These are phyloP conservation scores for Struthidea cinerea DNA, from an alignment of 2,113 vertebrate genomes.

Conservation along the genomic window DNA sequence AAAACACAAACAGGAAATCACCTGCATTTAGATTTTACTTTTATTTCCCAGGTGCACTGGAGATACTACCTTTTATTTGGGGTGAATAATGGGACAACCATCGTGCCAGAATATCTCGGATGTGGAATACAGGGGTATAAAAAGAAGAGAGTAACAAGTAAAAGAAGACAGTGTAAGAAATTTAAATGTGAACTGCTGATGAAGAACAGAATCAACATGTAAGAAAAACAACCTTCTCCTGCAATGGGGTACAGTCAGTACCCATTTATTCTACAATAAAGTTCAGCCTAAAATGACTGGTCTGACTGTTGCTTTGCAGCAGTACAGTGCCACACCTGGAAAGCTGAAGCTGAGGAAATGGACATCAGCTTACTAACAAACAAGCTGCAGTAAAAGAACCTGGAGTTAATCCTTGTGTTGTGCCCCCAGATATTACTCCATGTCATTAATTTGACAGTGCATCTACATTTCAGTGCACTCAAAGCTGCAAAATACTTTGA, in stretches of 20 bases:
- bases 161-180: neutral
- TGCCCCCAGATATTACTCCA: neutral
- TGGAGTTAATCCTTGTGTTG: neutral
- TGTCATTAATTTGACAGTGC: neutral
- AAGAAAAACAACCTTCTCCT: neutral
- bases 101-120: neutral
- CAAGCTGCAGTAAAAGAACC: neutral
- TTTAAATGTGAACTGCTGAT: neutral
- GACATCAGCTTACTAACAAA: neutral
- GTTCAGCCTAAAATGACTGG: neutral
- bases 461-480: neutral
- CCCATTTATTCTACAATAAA: neutral
- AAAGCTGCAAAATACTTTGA: neutral
- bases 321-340: neutral
- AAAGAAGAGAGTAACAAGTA: neutral
- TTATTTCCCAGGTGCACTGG: neutral
- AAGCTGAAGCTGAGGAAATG: neutral
- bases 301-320: neutral
- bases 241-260: neutral
- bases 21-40: neutral
- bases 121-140: neutral
- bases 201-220: neutral
- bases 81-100: neutral
- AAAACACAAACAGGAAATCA: neutral
- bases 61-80: neutral